Evolutionary conservation across 2,888 invertebrate species (phyloP).

Genomic region (Ophraella communa): DNA sequence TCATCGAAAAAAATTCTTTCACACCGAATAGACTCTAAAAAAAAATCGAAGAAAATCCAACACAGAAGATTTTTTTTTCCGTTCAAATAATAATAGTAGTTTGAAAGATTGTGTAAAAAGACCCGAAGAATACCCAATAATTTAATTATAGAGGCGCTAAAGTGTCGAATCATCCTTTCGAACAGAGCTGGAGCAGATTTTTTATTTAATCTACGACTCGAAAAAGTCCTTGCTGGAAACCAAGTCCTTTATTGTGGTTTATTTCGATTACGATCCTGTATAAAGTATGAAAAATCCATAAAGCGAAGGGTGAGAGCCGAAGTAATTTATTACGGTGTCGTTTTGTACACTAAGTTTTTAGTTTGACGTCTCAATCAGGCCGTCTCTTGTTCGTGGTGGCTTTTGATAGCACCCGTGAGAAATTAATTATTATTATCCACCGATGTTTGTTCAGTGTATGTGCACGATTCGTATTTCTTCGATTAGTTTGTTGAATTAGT

Average conservation of each 20-base stretch:
- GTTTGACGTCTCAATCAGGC: constrained; percentile 58
- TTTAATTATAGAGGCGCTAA: constrained; percentile 41
- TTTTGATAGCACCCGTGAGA: constrained; percentile 55
- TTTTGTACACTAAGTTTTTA: constrained; percentile 52
- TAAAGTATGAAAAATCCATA: background rate
- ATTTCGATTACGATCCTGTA: background rate
- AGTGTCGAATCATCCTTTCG: constrained; percentile 37
- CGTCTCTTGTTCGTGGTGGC: constrained; percentile 55
- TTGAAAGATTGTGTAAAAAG: constrained; percentile 16
- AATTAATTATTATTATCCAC: constrained; percentile 54
- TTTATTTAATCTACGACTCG: too few species aligned
- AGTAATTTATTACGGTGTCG: constrained; percentile 57
- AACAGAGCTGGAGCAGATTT: constrained; percentile 15
- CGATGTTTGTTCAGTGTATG: constrained; percentile 10
- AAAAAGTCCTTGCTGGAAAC: too few species aligned
- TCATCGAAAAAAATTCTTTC: too few species aligned
- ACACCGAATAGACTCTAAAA: too few species aligned
- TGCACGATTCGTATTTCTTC: constrained; percentile 39
- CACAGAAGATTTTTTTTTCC: constrained; percentile 11
- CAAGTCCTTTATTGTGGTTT: too few species aligned
- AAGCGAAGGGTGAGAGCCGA: constrained; percentile 51
- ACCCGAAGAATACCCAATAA: constrained; percentile 38
- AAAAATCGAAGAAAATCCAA: constrained; percentile 4
- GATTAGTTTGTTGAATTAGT: too few species aligned
- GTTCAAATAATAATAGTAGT: constrained; percentile 30